These are phyloP conservation scores for Petromus typicus DNA, from an alignment of 2,113 vertebrate species.

Conservation along the genomic window DNA sequence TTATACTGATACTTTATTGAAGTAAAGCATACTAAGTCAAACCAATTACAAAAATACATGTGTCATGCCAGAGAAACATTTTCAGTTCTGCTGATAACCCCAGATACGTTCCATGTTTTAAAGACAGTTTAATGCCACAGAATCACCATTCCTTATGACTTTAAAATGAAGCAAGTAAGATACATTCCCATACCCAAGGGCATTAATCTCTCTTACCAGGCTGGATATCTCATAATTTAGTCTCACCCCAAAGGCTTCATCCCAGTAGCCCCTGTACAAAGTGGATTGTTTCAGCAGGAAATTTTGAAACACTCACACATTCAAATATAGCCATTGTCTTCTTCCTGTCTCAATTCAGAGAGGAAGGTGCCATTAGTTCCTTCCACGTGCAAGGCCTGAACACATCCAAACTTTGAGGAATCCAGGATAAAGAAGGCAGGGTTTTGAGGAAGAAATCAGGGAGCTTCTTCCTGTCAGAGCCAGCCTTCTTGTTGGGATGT, in stretches of 20 bases:
- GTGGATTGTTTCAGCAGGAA: neutral
- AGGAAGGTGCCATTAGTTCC: neutral
- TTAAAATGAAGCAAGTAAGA: constrained; percentile 67
- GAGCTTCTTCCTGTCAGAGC: neutral
- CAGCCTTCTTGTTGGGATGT: neutral
- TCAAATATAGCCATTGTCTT: neutral
- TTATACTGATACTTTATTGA: constrained; percentile 79
- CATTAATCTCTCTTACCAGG: neutral
- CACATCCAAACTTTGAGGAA: neutral
- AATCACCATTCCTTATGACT: constrained; percentile 53
- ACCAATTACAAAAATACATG: constrained; percentile 77
- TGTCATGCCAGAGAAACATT: constrained; percentile 76
- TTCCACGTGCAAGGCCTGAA: neutral
- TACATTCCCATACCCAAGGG: constrained; percentile 65
- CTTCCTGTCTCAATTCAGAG: neutral
- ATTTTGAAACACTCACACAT: neutral
- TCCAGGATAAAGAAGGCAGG: neutral
- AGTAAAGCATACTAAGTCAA: constrained; percentile 79
- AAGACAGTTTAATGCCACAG: constrained; percentile 69
- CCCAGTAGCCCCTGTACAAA: neutral
- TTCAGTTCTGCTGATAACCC: constrained; percentile 74
- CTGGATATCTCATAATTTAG: neutral
- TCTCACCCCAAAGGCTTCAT: neutral
- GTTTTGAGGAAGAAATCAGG: neutral
- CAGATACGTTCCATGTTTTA: constrained; percentile 72